These are phyloP conservation scores for Elysia chlorotica DNA, from an alignment of 1,140 invertebrate species.

Conservation along the genomic window DNA sequence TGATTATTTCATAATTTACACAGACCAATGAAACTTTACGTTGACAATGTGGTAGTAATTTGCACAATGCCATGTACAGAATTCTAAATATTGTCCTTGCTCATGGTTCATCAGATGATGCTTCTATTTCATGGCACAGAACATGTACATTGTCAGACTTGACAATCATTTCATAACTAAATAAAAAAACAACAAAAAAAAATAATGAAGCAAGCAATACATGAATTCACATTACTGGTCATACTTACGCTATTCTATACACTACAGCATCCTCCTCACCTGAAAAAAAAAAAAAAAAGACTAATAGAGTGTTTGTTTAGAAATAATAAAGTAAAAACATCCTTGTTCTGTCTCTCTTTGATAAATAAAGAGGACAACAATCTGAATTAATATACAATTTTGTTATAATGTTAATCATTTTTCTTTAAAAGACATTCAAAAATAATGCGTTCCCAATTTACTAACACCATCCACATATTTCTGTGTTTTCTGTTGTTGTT, in stretches of 20 bases:
- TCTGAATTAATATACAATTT: neutral
- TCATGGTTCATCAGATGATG: neutral
- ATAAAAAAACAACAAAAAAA: neutral
- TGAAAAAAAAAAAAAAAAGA: slow-evolving; percentile 23
- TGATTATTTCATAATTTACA: too few species aligned
- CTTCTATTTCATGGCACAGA: too few species aligned
- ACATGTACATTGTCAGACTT: neutral
- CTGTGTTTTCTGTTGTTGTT: too few species aligned
- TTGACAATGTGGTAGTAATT: too few species aligned
- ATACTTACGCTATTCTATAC: slow-evolving; percentile 52
- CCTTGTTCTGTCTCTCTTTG: neutral
- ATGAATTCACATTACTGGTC: neutral
- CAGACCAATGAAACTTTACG: too few species aligned
- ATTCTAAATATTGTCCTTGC: neutral
- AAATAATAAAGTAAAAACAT: neutral
- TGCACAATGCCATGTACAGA: too few species aligned
- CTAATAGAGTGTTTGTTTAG: neutral
- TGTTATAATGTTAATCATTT: neutral
- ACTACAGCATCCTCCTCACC: slow-evolving; percentile 56
- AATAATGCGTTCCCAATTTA: neutral
- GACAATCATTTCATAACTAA: neutral
- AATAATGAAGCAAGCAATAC: neutral
- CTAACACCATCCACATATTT: too few species aligned
- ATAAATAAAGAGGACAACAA: neutral
- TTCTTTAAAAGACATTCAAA: neutral